Base-by-base conservation (phyloP, 2,888 invertebrate species). In the Empis stercorea region DNA sequence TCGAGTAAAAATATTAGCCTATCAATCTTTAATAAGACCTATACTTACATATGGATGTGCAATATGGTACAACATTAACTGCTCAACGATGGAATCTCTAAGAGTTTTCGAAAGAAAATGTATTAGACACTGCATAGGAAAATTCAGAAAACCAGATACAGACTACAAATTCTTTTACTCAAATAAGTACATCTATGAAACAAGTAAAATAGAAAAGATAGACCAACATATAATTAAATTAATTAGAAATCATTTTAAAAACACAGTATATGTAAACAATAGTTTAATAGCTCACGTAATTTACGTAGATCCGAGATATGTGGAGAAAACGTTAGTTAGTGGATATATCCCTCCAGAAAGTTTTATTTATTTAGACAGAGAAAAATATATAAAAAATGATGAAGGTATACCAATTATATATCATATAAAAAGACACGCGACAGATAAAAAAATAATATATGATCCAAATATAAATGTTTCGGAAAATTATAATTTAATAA, bases 21-120 rank as follows among this genome's bases (percentile, higher is more conserved):
- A 45, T 32, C 36, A 45, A 39, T 23, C 39, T 9, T 17, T 39
- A 4, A 16, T 45, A 15, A 11, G 45, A 30, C 39, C 45, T 11
- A 39, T 45, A 16, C 10, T 38, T 3, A 45, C 45, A 4, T 44
- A 44, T 44, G 37, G 44, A 30, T 32, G 46, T 30, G 32, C 39
- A 20, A 32, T 46, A 16, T 47, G 47, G 47, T 47, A 20, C 17
- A 47, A 47, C 37, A n/a, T n/a, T n/a, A n/a, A n/a, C 34, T 17
- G 34, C 6, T 4, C 5, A n/a, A 10, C 11, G 9, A 43, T 42
- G 47, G 47, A 47, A 30, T n/a, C 13, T 13, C 11, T 34, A 30
- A 32, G 43, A 47, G 30, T 43, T 10, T 43, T 47, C 37, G 47
- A 47, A 16, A 42, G 47, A 14, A 36, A 36, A 15, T 43, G 36